Conservation (phyloP, 2,888 invertebrate genomes). For the Hemistola chrysoprasaria region DNA sequence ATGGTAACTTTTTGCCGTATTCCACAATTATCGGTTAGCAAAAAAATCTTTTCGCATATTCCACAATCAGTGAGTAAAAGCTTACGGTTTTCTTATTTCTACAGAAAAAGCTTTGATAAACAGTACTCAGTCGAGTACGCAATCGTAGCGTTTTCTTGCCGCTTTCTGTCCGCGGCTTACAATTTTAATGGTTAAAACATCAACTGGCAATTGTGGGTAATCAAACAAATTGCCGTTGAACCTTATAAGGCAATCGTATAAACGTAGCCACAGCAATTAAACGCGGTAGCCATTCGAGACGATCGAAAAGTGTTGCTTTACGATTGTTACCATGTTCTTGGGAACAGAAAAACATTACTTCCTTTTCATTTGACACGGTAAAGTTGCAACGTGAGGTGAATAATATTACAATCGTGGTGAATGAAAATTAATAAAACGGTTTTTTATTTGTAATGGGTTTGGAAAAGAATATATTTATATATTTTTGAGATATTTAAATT, state of each 20-base stretch:
- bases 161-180: slow-evolving; percentile 54
- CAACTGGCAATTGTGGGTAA: slow-evolving; percentile 66
- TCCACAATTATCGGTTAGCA: slow-evolving; percentile 53
- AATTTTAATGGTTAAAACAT: slow-evolving; percentile 71
- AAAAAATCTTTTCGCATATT: slow-evolving; percentile 49
- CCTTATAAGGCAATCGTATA: slow-evolving; percentile 71
- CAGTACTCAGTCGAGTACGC: slow-evolving; percentile 32
- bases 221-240: slow-evolving; percentile 72
- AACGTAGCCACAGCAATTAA: slow-evolving; percentile 35
- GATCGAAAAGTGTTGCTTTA: slow-evolving; percentile 36
- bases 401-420: no score
- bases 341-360: background rate
- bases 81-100: slow-evolving; percentile 35
- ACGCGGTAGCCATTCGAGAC: slow-evolving; percentile 59
- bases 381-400: background rate
- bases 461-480: no score
- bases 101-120: slow-evolving; percentile 33
- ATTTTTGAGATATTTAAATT: no score
- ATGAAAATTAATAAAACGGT: no score
- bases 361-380: background rate
- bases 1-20: slow-evolving; percentile 27
- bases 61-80: slow-evolving; percentile 41
- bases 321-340: background rate
- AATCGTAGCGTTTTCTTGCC: slow-evolving; percentile 66
- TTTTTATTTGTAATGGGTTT: no score